Evolutionary conservation across 2,113 vertebrate species (phyloP), one percentile per base, ranked within the genome.

Genomic region (Sinocyclocheilus rhinocerous): DNA sequence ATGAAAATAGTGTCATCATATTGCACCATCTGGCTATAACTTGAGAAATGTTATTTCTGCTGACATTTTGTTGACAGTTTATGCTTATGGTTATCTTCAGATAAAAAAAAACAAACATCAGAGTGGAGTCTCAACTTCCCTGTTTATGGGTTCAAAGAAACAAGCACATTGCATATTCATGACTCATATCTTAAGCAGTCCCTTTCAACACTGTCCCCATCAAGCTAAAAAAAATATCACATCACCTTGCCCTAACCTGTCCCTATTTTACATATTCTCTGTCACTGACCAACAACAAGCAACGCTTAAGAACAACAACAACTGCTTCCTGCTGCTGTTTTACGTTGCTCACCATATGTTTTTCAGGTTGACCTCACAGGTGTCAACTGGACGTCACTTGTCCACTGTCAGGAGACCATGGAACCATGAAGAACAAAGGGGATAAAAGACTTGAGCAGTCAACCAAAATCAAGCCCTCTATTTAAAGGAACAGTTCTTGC

Each of bases 281-380:
- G 79, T 81, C 79, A 75, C 24, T 65, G 52, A 73, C 69, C 65
- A 75, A 82, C 77, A 86, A 45, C 85, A 86, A 85, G 73, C 75
- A 61, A 75, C 55, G 48, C 69, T 50, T 59, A 24, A 69, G 42
- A 86, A 73, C 85, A 86, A 13, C 24, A 82, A 63, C 85, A 86
- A 81, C 52, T 59, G 81, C 50, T 70, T 69, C n/a, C 16, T 69
- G 63, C 63, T 69, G 20, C 63, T 82, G 80, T 69, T 69, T 82
- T 50, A 82, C 45, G 10, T 11, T 63, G 26, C 45, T 50, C 20
- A 5, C 76, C 84, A 81, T 86, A 86, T 86, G 84, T 78, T 82
- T 75, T 75, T 82, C 69, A 42, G 77, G 10, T 11, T 63, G 78
- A 82, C 85, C 85, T 59, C 78, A 1, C 45, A 57, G 84, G 50